Base-by-base conservation (phyloP, 1,140 invertebrate species). In the Drosophila eugracilis region DNA sequence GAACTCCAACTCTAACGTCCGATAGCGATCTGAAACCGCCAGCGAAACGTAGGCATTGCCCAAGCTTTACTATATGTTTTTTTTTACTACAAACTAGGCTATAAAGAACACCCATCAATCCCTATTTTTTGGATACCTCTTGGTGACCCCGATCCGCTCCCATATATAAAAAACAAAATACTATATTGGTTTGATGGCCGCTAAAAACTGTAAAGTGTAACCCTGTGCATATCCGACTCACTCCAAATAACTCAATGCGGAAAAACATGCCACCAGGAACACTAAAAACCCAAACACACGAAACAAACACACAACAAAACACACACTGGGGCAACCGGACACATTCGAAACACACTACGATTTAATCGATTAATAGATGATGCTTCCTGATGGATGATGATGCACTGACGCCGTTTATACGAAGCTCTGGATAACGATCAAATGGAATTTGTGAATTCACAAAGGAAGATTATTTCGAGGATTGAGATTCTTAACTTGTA, bases 11-110 rank as follows among this genome's bases (percentile, higher is more conserved):
- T 22, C 28, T 39, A 44, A 37, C n/a, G n/a, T n/a, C n/a, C n/a
- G n/a, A n/a, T n/a, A 15, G 41, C 32, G 30, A 54, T 6, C 4
- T 19, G 30, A 30, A 48, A 17, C 21, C 30, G 48, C 39, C 53
- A 59, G 45, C 34, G 49, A 75, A 75, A 75, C 49, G 73, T 75
- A 75, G 72, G 73, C 71, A 75, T 76, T 69, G 50, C 26, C 48
- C 44, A 42, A 58, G 34, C 71, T 48, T 75, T 75, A 44, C 21
- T 50, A 37, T 66, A 28, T 70, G 37, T 66, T 69, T n/a, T n/a
- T n/a, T n/a, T n/a, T n/a, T n/a, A n/a, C n/a, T 75, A 63, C 28
- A 66, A 66, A 67, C 47, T 52, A 75, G 52, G 72, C 72, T 75
- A n/a, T n/a, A 74, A 66, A 67, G 42, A 26, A 19, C 34, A 66